Base-by-base conservation (phyloP, 2,888 invertebrate species). In the Tiphia femorata region DNA sequence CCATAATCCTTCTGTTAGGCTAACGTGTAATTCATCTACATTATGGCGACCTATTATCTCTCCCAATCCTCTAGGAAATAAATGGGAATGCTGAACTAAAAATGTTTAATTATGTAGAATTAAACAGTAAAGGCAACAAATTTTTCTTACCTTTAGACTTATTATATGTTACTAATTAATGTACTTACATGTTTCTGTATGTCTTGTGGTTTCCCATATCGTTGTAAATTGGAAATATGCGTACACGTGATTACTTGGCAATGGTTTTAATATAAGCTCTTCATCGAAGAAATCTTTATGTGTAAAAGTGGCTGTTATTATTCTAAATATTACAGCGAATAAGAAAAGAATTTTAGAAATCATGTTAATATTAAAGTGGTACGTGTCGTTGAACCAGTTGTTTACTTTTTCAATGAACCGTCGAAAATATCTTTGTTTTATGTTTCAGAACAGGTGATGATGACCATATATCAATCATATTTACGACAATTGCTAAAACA, bases 1-100 rank as follows among this genome's bases (percentile, higher is more conserved):
- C 98, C 98, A 99, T 50, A 95, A 86, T 0, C 98, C 98, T 83
- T 96, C 95, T 0, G 97, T 97, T 55, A 98, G 87, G 53, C 93
- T 92, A 43, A 99, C 87, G 78, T 97, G 96, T 16, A 99, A 84
- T 82, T 98, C 98, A 79, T 93, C 91, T 0, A 98, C 91, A 78
- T 91, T 88, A 80, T 95, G 95, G 25, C 92, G 88, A 38, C 90
- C 88, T 70, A 97, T 87, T 35, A 98, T 90, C 86, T 98, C 97
- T 8, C 94, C 93, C 44, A 98, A 85, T 1, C 95, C 91, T 75
- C 95, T 89, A 2, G 98, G 96, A 78, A 97, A 94, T 50, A 97
- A 85, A 75, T 92, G 89, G 33, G 94, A 94, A 83, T 97, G 94
- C 76, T 90, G 88, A 82, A 91, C 94, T 94, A 79, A 21, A 71